Evolutionary conservation across 2,113 vertebrate genomes (phyloP), one percentile per base, ranked within the genome.

Genomic region (Dromaius novaehollandiae): DNA sequence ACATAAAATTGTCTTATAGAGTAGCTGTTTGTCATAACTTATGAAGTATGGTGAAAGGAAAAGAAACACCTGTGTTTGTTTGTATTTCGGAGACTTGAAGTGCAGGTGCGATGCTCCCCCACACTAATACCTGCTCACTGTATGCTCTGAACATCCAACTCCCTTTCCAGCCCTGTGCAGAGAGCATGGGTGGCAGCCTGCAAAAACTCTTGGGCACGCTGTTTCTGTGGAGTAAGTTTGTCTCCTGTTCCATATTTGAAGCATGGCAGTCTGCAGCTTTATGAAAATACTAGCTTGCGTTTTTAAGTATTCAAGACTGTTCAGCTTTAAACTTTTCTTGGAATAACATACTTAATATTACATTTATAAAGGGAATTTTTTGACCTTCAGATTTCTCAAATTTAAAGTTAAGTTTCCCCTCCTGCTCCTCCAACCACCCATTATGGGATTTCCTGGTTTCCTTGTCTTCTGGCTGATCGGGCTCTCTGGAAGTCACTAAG

Each of bases 401-500:
- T 38, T 53, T 38, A 53, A 53, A 38, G 18, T 12, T 53, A 3
- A 28, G 9, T 26, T 55, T 55, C n/a, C 36, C 34, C 34, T 71
- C 69, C 34, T 50, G 34, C 34, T 26, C 18, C 19, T 74, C 18
- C 71, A 30, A 19, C 50, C 18, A 30, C 28, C 24, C 21, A 10
- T 50, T 18, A 46, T 6, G 12, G 22, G 32, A 21, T 58, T 64
- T 71, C 40, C 51, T 46, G 51, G 38, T 51, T 70, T 48, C 28
- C 24, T 76, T 76, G 44, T 13, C 30, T 73, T 50, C 75, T 42
- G 48, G 24, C 50, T 50, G 60, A 71, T 58, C 71, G 42, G 36
- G 40, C 40, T 77, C 65, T 70, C 56, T 97, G 95, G 82, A 90
- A 86, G 96, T 97, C 97, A 96, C 98, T 98, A 94, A 73, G 98